These are phyloP conservation scores for Typhlichthys subterraneus DNA, from an alignment of 2,797 vertebrate genomes.

Conservation along the genomic window DNA sequence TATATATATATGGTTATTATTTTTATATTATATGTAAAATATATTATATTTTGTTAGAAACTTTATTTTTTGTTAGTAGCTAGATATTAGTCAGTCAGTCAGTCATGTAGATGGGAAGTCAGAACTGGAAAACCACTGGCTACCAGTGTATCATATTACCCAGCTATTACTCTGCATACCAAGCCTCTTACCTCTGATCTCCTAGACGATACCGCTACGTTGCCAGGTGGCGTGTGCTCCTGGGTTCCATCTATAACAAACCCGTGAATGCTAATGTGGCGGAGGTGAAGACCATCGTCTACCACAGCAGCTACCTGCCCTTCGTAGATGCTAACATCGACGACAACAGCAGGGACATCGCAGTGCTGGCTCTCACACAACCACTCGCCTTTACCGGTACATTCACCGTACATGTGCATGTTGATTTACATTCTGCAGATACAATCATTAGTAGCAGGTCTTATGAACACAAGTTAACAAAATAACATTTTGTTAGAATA, in stretches of 20 bases:
- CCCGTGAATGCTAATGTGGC: slow-evolving; percentile 77
- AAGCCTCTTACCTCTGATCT: background rate
- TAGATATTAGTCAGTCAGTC: too few relatives aligned
- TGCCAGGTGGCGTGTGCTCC: slow-evolving; percentile 84
- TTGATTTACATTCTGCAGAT: background rate
- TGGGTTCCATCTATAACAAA: slow-evolving; percentile 84
- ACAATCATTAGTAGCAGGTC: too few relatives aligned
- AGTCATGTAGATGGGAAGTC: background rate
- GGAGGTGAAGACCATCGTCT: slow-evolving; percentile 85
- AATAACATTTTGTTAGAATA: too few relatives aligned
- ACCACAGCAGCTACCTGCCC: slow-evolving; percentile 88
- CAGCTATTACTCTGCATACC: too few relatives aligned
- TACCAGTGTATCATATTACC: too few relatives aligned
- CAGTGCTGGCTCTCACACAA: slow-evolving; percentile 82
- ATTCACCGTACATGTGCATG: background rate
- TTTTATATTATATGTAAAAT: too few relatives aligned
- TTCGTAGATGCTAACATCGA: slow-evolving; percentile 87
- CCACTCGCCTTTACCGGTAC: slow-evolving; percentile 85
- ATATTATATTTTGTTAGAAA: too few relatives aligned
- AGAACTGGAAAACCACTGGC: too few relatives aligned
- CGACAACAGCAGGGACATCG: slow-evolving; percentile 91
- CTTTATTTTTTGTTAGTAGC: too few relatives aligned
- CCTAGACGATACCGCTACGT: slow-evolving; percentile 82
- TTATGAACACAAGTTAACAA: too few relatives aligned
- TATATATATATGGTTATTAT: background rate